phyloP scores from a whole-genome alignment of 2,888 invertebrate genomes.

The Sesia bembeciformis region DNA sequence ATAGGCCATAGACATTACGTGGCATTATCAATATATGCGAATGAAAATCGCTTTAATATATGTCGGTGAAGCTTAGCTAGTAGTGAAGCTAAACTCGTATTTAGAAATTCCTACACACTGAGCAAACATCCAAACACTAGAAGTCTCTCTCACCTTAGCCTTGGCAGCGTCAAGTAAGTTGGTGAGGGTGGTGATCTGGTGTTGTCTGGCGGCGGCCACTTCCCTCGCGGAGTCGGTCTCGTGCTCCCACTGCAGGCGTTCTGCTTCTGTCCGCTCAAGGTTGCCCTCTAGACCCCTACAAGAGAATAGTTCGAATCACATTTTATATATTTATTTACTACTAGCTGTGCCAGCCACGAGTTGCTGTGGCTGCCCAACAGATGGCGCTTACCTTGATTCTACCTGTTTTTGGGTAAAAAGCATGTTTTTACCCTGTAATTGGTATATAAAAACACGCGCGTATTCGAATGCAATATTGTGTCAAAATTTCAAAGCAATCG shows the following conservation, averaged over 20 bases:
- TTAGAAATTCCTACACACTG: too few species aligned
- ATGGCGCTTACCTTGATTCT: too few species aligned
- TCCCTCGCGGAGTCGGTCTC: constrained; percentile 83
- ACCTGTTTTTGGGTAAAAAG: too few species aligned
- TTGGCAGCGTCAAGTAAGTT: constrained; percentile 89
- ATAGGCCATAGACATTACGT: too few species aligned
- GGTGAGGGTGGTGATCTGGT: constrained; percentile 85
- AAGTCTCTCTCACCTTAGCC: constrained; percentile 74
- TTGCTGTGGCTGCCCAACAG: too few species aligned
- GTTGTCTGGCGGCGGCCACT: constrained; percentile 81
- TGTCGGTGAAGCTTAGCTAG: too few species aligned
- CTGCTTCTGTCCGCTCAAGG: constrained; percentile 82
- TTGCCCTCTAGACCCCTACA: constrained; percentile 75
- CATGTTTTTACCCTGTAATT: background rate
- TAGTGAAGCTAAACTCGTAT: too few species aligned
- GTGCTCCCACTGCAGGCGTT: constrained; percentile 82
- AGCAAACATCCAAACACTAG: too few species aligned
- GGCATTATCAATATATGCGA: too few species aligned
- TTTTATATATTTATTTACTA: background rate
- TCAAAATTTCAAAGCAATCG: too few species aligned
- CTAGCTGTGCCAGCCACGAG: background rate
- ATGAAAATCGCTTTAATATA: too few species aligned
- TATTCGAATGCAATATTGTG: background rate
- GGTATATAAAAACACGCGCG: too few species aligned
- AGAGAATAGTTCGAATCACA: constrained; percentile 20